phyloP scores from a whole-genome alignment of 64 coral and sea anemone species.

The Porites lutea region DNA sequence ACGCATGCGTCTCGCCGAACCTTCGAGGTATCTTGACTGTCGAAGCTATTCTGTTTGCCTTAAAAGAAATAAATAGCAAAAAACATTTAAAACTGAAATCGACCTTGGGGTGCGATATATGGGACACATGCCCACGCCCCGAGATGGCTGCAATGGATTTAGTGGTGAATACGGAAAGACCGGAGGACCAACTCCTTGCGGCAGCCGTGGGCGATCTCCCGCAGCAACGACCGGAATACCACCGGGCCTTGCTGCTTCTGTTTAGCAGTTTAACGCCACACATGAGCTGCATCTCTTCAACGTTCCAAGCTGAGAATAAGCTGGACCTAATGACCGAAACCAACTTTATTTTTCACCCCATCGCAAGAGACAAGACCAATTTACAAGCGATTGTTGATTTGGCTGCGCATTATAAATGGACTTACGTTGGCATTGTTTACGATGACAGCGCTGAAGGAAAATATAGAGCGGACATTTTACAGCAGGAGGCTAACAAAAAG shows the following conservation, averaged over 20 bases:
- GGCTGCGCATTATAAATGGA: slow-evolving; percentile 76
- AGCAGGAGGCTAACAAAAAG: slow-evolving; percentile 54
- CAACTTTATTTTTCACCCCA: slow-evolving; percentile 66
- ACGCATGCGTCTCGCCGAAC: slow-evolving; percentile 34
- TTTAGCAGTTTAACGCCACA: slow-evolving; percentile 52
- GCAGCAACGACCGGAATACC: background rate
- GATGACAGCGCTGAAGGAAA: slow-evolving; percentile 46
- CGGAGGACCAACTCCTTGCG: background rate
- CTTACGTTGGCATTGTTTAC: slow-evolving; percentile 70
- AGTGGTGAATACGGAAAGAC: background rate
- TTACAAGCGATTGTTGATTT: slow-evolving; percentile 71
- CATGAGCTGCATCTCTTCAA: slow-evolving; percentile 83
- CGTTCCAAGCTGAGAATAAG: slow-evolving; percentile 19
- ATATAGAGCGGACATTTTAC: slow-evolving; percentile 38
- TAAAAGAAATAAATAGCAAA: slow-evolving; percentile 27
- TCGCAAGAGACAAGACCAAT: slow-evolving; percentile 70
- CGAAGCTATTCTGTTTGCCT: slow-evolving; percentile 72
- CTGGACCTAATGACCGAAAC: background rate
- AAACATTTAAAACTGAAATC: background rate
- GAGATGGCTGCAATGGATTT: background rate
- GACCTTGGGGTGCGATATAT: slow-evolving; percentile 60
- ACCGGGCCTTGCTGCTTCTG: slow-evolving; percentile 11
- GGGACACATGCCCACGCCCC: slow-evolving; percentile 35
- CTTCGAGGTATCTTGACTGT: slow-evolving; percentile 60
- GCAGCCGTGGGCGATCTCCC: slow-evolving; percentile 47